Percentiles rank a stretch among this genome's conserved stretches.
Evolutionary conservation across 1,140 invertebrate genomes (phyloP).

Genomic region (Drosophila repletoides): DNA sequence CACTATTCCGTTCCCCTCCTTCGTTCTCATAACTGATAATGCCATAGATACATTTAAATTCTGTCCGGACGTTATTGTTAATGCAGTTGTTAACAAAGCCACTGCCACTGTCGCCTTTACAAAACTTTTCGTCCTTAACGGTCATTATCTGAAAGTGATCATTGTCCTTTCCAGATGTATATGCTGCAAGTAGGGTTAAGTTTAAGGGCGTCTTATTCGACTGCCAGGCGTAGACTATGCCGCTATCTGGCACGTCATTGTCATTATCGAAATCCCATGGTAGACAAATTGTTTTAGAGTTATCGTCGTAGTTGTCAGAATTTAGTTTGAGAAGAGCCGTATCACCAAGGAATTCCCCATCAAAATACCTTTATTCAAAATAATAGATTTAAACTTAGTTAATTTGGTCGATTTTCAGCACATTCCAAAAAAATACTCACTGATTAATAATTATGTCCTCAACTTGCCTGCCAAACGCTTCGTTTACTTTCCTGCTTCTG

Average conservation of each 20-base stretch:
- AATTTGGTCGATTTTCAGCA: too few relatives aligned
- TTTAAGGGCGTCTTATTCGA: too few relatives aligned
- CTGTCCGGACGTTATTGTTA: not conserved
- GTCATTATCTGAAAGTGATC: not conserved
- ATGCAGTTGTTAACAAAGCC: not conserved
- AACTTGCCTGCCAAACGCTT: not conserved
- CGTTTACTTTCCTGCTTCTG: not conserved
- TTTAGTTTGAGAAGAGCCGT: not conserved
- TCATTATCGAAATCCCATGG: not conserved
- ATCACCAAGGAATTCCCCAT: not conserved
- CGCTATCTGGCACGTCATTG: too few relatives aligned
- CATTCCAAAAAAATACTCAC: conserved; percentile 1
- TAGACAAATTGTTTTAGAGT: not conserved
- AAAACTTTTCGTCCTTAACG: not conserved
- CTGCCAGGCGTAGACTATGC: too few relatives aligned
- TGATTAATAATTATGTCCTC: not conserved
- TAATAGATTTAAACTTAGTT: not conserved
- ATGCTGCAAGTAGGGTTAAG: not conserved
- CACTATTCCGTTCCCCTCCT: too few relatives aligned
- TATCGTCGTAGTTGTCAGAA: rapidly evolving
- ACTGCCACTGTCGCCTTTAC: conserved; percentile 29
- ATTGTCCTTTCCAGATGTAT: not conserved
- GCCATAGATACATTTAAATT: not conserved
- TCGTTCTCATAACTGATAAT: not conserved
- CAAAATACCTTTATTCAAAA: not conserved